A percentile compares a stretch with the other conserved stretches of the same genome.
Evolutionary conservation across 2,113 vertebrate genomes (phyloP).

Genomic region (Amblyopsis rosae): DNA sequence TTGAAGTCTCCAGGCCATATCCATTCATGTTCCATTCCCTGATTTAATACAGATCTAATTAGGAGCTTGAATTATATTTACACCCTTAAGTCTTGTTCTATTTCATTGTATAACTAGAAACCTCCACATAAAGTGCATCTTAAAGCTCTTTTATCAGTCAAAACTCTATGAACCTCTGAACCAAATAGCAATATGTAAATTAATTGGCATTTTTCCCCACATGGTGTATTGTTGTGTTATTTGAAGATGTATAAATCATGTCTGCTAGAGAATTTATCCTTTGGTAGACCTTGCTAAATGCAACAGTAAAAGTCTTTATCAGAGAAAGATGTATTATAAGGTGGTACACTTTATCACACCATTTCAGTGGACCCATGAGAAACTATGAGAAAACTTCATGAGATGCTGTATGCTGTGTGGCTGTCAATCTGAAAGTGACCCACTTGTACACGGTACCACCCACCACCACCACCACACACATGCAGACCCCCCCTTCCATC

Average conservation of each 20-base stretch:
- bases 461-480: not conserved
- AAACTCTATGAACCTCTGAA: not conserved
- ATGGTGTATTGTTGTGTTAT: not conserved
- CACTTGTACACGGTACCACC: too few relatives aligned
- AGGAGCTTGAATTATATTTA: conserved; percentile 52
- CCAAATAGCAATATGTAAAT: not conserved
- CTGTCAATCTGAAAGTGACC: conserved; percentile 53
- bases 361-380: conserved; percentile 68
- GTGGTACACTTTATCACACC: conserved; percentile 63
- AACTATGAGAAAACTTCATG: too few relatives aligned
- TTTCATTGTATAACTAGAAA: conserved; percentile 26
- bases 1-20: conserved; percentile 51
- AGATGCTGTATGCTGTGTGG: conserved; percentile 42
- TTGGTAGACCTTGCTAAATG: conserved; percentile 28
- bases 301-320: conserved; percentile 35
- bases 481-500: not conserved
- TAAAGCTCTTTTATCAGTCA: conserved; percentile 38
- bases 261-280: conserved; percentile 27
- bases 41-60: conserved; percentile 63
- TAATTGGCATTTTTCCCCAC: not conserved
- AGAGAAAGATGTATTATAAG: conserved; percentile 70
- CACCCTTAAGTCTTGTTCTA: conserved; percentile 37
- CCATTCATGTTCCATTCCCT: conserved; percentile 42
- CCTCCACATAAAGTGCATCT: conserved; percentile 10
- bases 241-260: conserved; percentile 16